Base-by-base conservation (phyloP, 1,140 invertebrate genomes). In the Brachionus rubens region DNA sequence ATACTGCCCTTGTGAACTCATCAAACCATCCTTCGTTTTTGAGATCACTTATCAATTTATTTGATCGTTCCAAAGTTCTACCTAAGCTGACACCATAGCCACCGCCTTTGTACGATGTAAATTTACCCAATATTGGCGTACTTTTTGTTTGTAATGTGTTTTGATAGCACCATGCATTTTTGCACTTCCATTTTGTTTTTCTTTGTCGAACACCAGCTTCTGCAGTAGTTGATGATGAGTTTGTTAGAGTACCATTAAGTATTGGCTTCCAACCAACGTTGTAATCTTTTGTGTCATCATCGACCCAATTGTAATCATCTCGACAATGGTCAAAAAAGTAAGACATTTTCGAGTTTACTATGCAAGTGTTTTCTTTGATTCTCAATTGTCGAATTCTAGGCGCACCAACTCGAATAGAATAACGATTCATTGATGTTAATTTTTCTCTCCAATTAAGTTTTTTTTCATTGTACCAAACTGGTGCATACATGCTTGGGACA, bases 231-330 rank as follows among this genome's bases (percentile, higher is more conserved):
- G 75, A 65, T 24, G 56, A 68, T 19, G 40, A 46, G 28, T 46
- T 41, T 10, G 47, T 43, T 41, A 47, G 10, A 33, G 10, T 67
- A 5, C 47, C 59, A 77, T 67, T 77, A n/a, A 48, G 21, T 33
- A 76, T 43, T 5, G 24, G 43, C 30, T 76, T 40, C 83, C 83
- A 85, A 21, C 78, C 76, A 4, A 81, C 80, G n/a, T 80, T 59
- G 47, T 85, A 84, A 12, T 79, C 76, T 67, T 81, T 81, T 0
- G 82, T 80, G 75, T 85, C 83, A 75, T 85, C 83, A 65, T 83
- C 82, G 0, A 77, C 75, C 83, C 83, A 85, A 76, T 80, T 79
- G 77, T 85, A 85, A 7, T 80, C 79, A 75, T 80, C 79, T 14
- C 82, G 80, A 76, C 83, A 85, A 62, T 83, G 81, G 7, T 80